These are phyloP conservation scores for Eufriesea mexicana DNA, from an alignment of 1,140 invertebrate species.

Conservation along the genomic window DNA sequence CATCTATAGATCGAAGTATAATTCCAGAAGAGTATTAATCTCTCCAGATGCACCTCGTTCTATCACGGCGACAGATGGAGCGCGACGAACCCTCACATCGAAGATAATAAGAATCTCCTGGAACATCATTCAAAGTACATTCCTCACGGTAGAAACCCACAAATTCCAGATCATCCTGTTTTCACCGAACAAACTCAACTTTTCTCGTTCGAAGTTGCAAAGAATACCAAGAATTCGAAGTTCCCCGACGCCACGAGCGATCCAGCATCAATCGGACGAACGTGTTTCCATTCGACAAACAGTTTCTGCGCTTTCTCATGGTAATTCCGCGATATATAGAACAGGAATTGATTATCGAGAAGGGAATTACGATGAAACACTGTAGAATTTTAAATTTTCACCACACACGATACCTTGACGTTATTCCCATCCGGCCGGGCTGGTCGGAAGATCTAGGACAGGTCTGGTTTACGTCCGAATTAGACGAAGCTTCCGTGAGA, in stretches of 20 bases:
- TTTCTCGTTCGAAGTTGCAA: not conserved
- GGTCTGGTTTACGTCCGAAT: conserved; percentile 18
- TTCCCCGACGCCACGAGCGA: not conserved
- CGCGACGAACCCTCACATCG: too few relatives aligned
- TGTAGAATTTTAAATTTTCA: not conserved
- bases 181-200: not conserved
- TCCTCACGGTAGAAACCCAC: not conserved
- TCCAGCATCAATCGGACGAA: not conserved
- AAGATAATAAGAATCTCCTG: not conserved
- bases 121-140: not conserved
- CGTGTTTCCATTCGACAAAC: not conserved
- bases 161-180: not conserved
- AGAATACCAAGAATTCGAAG: not conserved
- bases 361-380: not conserved
- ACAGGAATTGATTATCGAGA: not conserved
- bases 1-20: not conserved
- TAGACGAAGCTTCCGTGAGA: conserved; percentile 5
- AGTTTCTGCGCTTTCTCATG: not conserved
- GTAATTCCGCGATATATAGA: not conserved
- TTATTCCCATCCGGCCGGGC: not conserved
- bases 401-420: not conserved
- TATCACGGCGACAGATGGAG: not conserved
- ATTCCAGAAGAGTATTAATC: not conserved
- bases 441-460: not conserved
- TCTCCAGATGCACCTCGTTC: not conserved